These are phyloP conservation scores for Steinernema khuongi DNA, from an alignment of 1,140 invertebrate genomes.

Conservation along the genomic window DNA sequence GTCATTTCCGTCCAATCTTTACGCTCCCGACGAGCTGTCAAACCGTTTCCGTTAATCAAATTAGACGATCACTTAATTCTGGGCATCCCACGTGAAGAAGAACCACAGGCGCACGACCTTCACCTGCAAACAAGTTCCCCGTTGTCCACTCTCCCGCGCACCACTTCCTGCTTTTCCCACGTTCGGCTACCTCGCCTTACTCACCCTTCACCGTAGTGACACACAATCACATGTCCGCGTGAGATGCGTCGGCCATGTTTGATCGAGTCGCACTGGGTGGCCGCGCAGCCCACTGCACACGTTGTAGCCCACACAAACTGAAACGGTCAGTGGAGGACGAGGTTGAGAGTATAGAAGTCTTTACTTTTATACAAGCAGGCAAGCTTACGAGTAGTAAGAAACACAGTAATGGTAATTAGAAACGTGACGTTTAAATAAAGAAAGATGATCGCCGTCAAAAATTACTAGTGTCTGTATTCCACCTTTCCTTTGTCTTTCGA, in stretches of 20 bases:
- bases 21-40: not conserved
- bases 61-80: too few relatives aligned
- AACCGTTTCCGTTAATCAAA: too few relatives aligned
- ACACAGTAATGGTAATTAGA: too few relatives aligned
- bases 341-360: too few relatives aligned
- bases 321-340: too few relatives aligned
- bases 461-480: too few relatives aligned
- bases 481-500: too few relatives aligned
- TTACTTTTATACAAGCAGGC: too few relatives aligned
- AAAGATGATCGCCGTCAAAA: too few relatives aligned
- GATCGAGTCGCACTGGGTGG: not conserved
- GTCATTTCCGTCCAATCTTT: not conserved
- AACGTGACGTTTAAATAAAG: too few relatives aligned
- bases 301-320: slow-evolving; percentile 6
- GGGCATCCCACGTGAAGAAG: not conserved
- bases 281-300: not conserved
- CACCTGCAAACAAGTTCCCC: not conserved
- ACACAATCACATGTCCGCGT: not conserved
- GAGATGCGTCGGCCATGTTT: not conserved
- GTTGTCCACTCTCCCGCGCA: not conserved
- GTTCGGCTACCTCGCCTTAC: not conserved
- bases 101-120: not conserved
- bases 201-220: slow-evolving; percentile 9
- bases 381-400: too few relatives aligned
- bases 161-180: not conserved